phyloP scores from a whole-genome alignment of 2,797 vertebrate genomes.

The Lepidocolaptes lacrymiger region DNA sequence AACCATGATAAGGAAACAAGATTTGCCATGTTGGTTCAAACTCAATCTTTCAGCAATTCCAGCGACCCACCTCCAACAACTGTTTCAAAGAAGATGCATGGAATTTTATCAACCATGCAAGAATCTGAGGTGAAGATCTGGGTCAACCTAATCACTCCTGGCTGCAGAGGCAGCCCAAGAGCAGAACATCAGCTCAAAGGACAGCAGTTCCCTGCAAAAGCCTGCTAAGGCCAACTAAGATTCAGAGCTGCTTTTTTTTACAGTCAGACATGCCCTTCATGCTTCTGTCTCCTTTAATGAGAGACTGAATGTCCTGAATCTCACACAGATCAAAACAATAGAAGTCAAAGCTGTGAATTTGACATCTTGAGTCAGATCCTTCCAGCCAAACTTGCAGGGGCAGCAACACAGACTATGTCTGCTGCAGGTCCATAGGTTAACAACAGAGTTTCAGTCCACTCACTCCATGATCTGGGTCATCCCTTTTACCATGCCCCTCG shows the following conservation, averaged over 20 bases:
- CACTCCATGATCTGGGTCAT: neutral
- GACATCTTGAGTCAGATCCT: neutral
- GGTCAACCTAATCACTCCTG: neutral
- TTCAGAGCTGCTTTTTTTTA: neutral
- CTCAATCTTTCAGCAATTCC: neutral
- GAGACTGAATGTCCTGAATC: neutral
- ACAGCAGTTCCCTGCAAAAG: neutral
- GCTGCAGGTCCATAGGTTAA: neutral
- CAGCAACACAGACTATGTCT: neutral
- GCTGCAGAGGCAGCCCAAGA: neutral
- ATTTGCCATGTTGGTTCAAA: neutral
- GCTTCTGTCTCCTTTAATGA: neutral
- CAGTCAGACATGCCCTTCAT: neutral
- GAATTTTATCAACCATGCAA: neutral
- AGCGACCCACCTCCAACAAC: neutral
- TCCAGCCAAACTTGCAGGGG: rapidly evolving
- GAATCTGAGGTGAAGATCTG: neutral
- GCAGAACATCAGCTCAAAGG: neutral
- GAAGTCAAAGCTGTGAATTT: neutral
- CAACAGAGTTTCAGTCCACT: neutral
- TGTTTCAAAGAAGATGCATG: neutral
- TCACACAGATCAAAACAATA: neutral
- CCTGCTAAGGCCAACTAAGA: neutral
- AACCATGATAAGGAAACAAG: neutral
- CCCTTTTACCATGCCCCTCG: neutral